These are phyloP conservation scores for Myiopsitta monachus DNA, from an alignment of 2,113 vertebrate genomes.

Conservation along the genomic window DNA sequence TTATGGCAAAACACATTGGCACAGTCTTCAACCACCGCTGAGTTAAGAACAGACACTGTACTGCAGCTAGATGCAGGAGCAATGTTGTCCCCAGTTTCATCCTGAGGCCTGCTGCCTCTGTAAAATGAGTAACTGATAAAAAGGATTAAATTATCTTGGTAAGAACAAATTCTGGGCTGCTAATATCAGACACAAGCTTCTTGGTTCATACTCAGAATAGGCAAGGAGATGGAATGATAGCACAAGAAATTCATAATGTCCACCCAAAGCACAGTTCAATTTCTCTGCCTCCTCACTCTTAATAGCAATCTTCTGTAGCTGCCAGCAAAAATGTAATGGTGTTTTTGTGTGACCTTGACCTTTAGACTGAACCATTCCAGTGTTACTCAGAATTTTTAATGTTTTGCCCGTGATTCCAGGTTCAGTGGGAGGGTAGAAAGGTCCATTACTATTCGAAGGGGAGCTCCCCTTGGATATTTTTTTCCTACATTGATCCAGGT, in stretches of 20 bases:
- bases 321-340: background rate
- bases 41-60: background rate
- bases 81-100: background rate
- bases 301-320: background rate
- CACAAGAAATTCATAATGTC: background rate
- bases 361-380: background rate
- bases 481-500: constrained; percentile 59
- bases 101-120: background rate
- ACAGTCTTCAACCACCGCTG: background rate
- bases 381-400: background rate
- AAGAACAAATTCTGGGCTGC: background rate
- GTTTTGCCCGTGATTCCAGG: constrained; percentile 44
- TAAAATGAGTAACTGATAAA: background rate
- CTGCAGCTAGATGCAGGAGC: background rate
- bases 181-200: background rate
- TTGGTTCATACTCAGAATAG: background rate
- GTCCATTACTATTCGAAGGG: constrained; percentile 76
- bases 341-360: background rate
- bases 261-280: background rate
- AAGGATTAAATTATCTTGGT: background rate
- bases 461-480: constrained; percentile 76
- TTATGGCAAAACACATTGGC: background rate
- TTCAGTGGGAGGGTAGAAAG: constrained; percentile 78
- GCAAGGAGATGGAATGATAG: background rate
- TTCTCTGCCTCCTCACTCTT: background rate